These are phyloP conservation scores for Pygocentrus nattereri DNA, from an alignment of 2,797 vertebrate genomes.

Conservation along the genomic window DNA sequence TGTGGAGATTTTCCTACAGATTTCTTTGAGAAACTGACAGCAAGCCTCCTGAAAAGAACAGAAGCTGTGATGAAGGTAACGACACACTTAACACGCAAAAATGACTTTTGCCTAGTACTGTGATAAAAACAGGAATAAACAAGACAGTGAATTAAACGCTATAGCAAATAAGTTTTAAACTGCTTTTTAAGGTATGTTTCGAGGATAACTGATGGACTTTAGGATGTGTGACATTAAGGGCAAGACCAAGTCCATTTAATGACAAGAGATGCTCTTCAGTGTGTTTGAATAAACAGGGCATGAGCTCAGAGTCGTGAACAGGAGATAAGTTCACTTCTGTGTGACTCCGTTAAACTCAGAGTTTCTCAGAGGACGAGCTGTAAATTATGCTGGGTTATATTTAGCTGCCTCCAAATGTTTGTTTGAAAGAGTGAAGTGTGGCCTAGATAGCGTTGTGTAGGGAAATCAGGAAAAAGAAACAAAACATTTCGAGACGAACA, in stretches of 20 bases:
- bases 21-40: too few species aligned
- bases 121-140: too few species aligned
- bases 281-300: conserved; percentile 31
- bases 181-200: neutral
- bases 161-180: neutral
- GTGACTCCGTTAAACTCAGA: conserved; percentile 50
- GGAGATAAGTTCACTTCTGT: conserved; percentile 41
- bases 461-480: conserved; percentile 48
- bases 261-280: neutral
- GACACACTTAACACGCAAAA: too few species aligned
- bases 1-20: too few species aligned
- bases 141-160: too few species aligned
- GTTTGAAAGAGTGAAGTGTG: conserved; percentile 60
- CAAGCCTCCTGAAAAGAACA: too few species aligned
- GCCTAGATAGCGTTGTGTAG: conserved; percentile 55
- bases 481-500: conserved; percentile 49
- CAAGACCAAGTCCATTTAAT: neutral
- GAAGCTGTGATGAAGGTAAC: too few species aligned
- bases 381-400: conserved; percentile 61
- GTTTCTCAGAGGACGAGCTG: conserved; percentile 57
- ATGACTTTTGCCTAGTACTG: too few species aligned
- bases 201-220: neutral
- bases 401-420: conserved; percentile 58
- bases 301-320: conserved; percentile 24
- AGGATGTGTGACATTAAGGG: neutral